Percentiles rank a stretch among this genome's conserved stretches.
Conservation (phyloP, 2,113 vertebrate genomes). For the Synodontis membranacea region DNA sequence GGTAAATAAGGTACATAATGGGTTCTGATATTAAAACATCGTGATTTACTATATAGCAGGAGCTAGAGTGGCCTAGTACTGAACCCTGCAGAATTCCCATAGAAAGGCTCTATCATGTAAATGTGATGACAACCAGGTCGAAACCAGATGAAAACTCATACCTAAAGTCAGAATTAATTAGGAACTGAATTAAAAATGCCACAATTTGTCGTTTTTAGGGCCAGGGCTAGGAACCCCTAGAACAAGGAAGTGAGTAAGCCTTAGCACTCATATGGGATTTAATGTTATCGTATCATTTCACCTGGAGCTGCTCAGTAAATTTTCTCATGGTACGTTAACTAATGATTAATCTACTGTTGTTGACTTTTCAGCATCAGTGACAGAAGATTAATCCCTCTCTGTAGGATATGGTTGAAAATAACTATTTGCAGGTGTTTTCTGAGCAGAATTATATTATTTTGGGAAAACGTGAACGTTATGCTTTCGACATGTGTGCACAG, state of each 20-base stretch:
- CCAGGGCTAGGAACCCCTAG: neutral
- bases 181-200: neutral
- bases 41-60: neutral
- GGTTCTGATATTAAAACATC: neutral
- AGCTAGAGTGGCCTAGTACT: neutral
- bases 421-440: constrained; percentile 37
- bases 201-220: neutral
- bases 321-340: neutral
- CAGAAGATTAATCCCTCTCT: neutral
- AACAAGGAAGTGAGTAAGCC: neutral
- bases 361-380: neutral
- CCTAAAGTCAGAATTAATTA: constrained; percentile 8
- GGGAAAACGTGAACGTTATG: constrained; percentile 37
- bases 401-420: neutral
- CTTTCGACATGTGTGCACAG: constrained; percentile 4
- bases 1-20: neutral
- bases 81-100: neutral
- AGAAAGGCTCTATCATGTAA: neutral
- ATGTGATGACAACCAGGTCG: constrained; percentile 4
- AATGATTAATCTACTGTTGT: constrained; percentile 25
- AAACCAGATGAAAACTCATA: constrained; percentile 3
- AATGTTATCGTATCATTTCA: neutral
- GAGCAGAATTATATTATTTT: constrained; percentile 27
- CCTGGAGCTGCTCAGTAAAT: neutral
- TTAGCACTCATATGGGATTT: neutral